Percentiles rank a stretch among this genome's conserved stretches.
Evolutionary conservation across 2,888 invertebrate species (phyloP).

Genomic region (Drosophila percnosoma): DNA sequence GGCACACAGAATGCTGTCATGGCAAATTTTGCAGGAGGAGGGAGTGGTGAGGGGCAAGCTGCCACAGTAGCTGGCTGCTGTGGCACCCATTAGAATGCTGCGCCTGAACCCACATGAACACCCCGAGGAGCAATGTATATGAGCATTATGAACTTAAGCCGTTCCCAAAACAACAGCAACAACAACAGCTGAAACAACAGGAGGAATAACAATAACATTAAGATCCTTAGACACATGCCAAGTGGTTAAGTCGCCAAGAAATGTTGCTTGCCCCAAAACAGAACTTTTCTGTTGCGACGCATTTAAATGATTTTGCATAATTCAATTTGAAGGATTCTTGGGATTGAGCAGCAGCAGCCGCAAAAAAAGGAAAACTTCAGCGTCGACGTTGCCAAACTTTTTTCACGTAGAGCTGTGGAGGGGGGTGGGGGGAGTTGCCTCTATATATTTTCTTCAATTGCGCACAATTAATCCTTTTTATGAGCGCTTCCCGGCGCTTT

Average conservation of each 20-base stretch:
- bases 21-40: slow-evolving; percentile 39
- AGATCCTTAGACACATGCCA: slow-evolving; percentile 74
- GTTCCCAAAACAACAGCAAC: slow-evolving; percentile 19
- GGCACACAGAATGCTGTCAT: slow-evolving; percentile 35
- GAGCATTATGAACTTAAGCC: slow-evolving; percentile 77
- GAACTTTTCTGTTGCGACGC: slow-evolving; percentile 68
- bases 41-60: not conserved
- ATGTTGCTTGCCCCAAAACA: slow-evolving; percentile 42
- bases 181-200: slow-evolving; percentile 18
- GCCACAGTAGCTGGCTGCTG: slow-evolving; percentile 11
- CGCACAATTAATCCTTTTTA: slow-evolving; percentile 83
- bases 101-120: slow-evolving; percentile 17
- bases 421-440: not conserved
- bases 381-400: not conserved
- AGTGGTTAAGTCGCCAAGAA: slow-evolving; percentile 69
- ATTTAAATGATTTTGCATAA: slow-evolving; percentile 79
- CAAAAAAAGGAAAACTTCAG: not conserved
- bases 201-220: slow-evolving; percentile 64
- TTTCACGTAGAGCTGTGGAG: slow-evolving; percentile 26
- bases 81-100: slow-evolving; percentile 17
- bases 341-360: not conserved
- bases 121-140: slow-evolving; percentile 22
- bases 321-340: slow-evolving; percentile 53
- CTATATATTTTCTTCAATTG: slow-evolving; percentile 82
- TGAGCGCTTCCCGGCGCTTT: slow-evolving; percentile 45